Conservation (phyloP, 2,113 vertebrate species). For the Blennius ocellaris region DNA sequence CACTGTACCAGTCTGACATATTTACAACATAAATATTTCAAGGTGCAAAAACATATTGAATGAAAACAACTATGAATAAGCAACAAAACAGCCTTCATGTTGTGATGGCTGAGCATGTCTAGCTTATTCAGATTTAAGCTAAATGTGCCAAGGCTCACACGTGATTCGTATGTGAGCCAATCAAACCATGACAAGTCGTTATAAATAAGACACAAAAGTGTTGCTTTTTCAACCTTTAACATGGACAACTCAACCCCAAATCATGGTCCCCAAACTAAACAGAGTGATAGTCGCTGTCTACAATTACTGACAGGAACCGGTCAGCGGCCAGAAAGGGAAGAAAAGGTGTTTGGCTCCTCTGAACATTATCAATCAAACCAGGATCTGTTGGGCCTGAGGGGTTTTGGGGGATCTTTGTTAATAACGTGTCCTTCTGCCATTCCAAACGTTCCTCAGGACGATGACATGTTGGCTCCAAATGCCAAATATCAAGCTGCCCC, state of each 20-base stretch:
- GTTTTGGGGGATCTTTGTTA: background rate
- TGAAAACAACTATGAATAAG: too few relatives aligned
- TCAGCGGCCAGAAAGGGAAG: background rate
- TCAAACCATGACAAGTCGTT: background rate
- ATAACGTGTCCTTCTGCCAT: background rate
- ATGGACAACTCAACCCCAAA: background rate
- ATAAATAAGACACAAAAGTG: background rate
- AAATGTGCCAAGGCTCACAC: too few relatives aligned
- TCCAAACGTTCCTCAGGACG: background rate
- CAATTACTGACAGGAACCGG: background rate
- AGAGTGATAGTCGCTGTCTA: conserved; percentile 51
- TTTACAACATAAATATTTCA: too few relatives aligned
- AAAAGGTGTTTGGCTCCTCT: conserved; percentile 2
- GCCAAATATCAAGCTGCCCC: conserved; percentile 3
- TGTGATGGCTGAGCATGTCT: too few relatives aligned
- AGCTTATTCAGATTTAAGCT: too few relatives aligned
- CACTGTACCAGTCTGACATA: too few relatives aligned
- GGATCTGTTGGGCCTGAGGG: background rate
- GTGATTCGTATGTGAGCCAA: background rate
- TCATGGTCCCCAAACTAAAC: conserved; percentile 30
- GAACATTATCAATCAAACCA: background rate
- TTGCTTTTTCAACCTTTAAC: background rate
- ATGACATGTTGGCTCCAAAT: background rate
- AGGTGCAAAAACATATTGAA: too few relatives aligned
- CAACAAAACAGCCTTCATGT: too few relatives aligned